These are phyloP conservation scores for Troglohyphantes excavatus DNA, from an alignment of 2,888 invertebrate genomes.

Conservation along the genomic window DNA sequence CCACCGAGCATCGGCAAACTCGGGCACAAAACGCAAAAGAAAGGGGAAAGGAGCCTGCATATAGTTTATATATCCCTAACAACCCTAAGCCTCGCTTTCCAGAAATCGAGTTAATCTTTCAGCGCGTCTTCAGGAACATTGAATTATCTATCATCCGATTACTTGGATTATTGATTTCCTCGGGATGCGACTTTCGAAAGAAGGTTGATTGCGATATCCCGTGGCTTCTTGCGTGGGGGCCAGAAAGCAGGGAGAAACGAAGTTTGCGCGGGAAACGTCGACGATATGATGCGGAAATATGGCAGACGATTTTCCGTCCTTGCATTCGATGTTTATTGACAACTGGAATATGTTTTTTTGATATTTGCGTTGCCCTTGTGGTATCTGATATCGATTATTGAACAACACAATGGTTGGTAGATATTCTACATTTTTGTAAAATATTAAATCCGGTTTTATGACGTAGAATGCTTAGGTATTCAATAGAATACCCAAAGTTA, in stretches of 20 bases:
- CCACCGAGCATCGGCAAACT: neutral
- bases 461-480: too few relatives aligned
- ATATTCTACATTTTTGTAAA: too few relatives aligned
- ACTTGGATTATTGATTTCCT: conserved; percentile 59
- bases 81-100: neutral
- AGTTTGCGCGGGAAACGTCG: neutral
- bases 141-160: conserved; percentile 63
- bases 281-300: neutral
- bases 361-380: neutral
- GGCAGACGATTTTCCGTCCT: neutral
- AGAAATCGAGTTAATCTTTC: conserved; percentile 66
- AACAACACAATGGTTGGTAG: too few relatives aligned
- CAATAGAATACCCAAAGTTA: too few relatives aligned
- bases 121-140: conserved; percentile 37
- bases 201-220: conserved; percentile 51
- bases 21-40: neutral
- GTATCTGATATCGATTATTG: neutral
- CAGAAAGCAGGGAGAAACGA: neutral
- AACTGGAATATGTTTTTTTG: neutral
- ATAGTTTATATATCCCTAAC: neutral
- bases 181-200: conserved; percentile 27
- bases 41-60: neutral
- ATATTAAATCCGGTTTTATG: too few relatives aligned
- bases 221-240: conserved; percentile 4
- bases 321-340: neutral